Percentiles rank a stretch among this genome's conserved stretches.
Evolutionary conservation across 2,113 vertebrate species (phyloP).

Genomic region (Passer domesticus): DNA sequence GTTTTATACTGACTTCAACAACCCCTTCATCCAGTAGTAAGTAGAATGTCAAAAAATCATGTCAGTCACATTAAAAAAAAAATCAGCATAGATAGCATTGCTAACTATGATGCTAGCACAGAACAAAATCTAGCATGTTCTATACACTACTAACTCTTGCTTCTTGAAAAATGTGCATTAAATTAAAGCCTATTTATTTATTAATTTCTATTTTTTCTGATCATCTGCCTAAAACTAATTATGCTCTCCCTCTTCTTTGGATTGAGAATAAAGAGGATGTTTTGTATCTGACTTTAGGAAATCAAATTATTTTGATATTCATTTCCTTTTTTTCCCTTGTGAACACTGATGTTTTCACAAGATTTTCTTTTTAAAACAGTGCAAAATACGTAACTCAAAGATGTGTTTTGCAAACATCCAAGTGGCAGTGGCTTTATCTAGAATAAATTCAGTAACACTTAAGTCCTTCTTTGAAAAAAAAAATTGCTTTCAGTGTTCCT

Average conservation of each 20-base stretch:
- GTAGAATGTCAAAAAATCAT: slow-evolving; percentile 74
- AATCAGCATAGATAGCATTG: slow-evolving; percentile 9
- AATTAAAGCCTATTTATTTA: slow-evolving; percentile 34
- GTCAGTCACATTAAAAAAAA: slow-evolving; percentile 55
- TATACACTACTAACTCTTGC: not conserved
- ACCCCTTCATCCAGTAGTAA: slow-evolving; percentile 74
- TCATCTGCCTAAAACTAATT: slow-evolving; percentile 47
- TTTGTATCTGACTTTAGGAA: slow-evolving; percentile 1
- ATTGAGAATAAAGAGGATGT: not conserved
- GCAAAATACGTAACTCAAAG: not conserved
- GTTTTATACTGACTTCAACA: slow-evolving; percentile 82
- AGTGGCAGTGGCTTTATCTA: not conserved
- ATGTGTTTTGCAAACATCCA: not conserved
- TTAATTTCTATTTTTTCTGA: slow-evolving; percentile 35
- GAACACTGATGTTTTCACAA: not conserved
- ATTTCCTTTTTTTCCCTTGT: not conserved
- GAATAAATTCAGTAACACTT: not conserved
- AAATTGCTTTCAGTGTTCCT: not conserved
- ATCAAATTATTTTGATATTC: not conserved
- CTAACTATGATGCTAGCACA: not conserved
- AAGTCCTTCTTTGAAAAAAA: not conserved
- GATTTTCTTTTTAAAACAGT: not conserved
- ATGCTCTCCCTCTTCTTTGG: not conserved
- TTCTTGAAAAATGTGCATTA: not conserved
- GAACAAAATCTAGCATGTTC: not conserved